Evolutionary conservation across 2,888 invertebrate species (phyloP).

Genomic region (Acrocera orbiculus): DNA sequence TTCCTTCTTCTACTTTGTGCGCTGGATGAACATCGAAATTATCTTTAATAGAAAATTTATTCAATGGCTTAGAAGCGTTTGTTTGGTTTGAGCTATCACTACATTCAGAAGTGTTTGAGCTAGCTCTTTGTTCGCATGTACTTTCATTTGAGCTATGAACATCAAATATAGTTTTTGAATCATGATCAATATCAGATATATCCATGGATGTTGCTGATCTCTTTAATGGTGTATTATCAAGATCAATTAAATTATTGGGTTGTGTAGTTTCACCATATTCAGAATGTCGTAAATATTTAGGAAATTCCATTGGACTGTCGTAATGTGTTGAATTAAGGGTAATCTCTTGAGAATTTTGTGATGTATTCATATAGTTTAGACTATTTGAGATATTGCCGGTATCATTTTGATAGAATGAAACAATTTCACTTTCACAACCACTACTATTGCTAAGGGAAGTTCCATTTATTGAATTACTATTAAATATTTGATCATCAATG

Average conservation of each 20-base stretch:
- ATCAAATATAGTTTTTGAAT: conserved; percentile 29
- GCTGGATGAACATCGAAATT: conserved; percentile 30
- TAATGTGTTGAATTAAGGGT: conserved; percentile 15
- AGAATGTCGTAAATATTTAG: conserved; percentile 29
- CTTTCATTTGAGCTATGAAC: conserved; percentile 22
- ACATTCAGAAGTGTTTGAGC: conserved; percentile 6
- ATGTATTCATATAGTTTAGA: too few relatives aligned
- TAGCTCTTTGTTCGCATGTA: background rate
- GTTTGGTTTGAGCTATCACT: conserved; percentile 6
- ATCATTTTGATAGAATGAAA: too few relatives aligned
- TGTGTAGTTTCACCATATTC: conserved; percentile 19
- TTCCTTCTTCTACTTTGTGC: conserved; percentile 30
- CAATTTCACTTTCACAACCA: conserved; percentile 10
- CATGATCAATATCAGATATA: conserved; percentile 22
- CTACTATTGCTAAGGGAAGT: conserved; percentile 8
- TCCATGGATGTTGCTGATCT: background rate
- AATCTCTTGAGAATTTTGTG: conserved; percentile 7
- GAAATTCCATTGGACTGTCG: conserved; percentile 29
- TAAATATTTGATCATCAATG: conserved; percentile 26
- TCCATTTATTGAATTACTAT: background rate
- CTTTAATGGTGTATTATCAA: conserved; percentile 18
- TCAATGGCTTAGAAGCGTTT: conserved; percentile 19
- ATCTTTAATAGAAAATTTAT: conserved; percentile 27
- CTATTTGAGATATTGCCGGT: background rate
- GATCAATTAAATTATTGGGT: conserved; percentile 22